A percentile compares a stretch with the other conserved stretches of the same genome.
Evolutionary conservation across 2,113 vertebrate species (phyloP).

Genomic region (Galeopterus variegatus): DNA sequence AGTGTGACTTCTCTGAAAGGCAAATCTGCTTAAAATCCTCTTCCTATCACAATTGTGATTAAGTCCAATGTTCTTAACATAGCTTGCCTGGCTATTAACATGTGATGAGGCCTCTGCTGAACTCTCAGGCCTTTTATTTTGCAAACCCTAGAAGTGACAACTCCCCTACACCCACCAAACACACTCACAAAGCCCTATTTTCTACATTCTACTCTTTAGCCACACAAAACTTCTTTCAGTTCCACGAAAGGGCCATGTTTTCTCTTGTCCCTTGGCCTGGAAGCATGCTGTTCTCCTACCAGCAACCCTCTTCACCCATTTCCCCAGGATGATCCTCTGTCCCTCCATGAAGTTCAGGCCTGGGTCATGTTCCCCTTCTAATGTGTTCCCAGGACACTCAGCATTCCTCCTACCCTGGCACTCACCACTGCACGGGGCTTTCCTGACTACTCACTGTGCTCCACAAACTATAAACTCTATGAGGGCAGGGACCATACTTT

Average conservation of each 20-base stretch:
- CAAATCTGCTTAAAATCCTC: constrained; percentile 12
- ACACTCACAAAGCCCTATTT: background rate
- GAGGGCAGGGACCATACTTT: background rate
- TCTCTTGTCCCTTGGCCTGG: background rate
- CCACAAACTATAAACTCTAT: background rate
- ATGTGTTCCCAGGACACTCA: background rate
- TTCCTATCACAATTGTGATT: background rate
- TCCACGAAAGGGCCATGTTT: background rate
- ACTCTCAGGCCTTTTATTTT: background rate
- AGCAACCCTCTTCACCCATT: background rate
- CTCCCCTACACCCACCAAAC: background rate
- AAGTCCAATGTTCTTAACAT: background rate
- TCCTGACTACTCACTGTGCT: background rate
- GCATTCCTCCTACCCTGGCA: background rate
- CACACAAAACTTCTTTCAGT: background rate
- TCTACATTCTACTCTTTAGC: background rate
- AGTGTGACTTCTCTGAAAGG: background rate
- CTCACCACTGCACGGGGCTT: background rate
- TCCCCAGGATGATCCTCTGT: background rate
- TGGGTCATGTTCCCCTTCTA: background rate
- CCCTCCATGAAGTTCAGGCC: background rate
- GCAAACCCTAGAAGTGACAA: background rate
- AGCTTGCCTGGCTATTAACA: background rate
- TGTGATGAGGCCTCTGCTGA: background rate
- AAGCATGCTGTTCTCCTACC: background rate